Evolutionary conservation across 2,888 invertebrate species (phyloP).

Genomic region (Bedellia somnulentella): DNA sequence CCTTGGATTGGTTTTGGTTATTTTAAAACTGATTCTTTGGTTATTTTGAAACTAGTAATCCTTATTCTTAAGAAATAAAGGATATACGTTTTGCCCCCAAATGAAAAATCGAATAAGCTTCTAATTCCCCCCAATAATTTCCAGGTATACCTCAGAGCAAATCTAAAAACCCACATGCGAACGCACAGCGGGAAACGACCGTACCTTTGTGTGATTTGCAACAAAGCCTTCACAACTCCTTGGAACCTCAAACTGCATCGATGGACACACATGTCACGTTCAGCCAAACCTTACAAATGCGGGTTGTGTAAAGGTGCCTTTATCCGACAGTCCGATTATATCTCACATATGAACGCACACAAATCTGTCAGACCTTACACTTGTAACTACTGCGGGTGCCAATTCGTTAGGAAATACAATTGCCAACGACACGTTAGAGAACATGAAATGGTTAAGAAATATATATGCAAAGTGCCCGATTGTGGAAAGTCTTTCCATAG

Average conservation of each 20-base stretch:
- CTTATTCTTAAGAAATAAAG: too few species aligned
- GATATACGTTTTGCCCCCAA: too few species aligned
- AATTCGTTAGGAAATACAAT: slow-evolving; percentile 87
- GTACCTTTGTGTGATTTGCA: slow-evolving; percentile 81
- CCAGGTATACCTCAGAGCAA: slow-evolving; percentile 74
- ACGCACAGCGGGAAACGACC: slow-evolving; percentile 78
- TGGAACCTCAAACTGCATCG: slow-evolving; percentile 89
- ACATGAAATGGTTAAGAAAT: slow-evolving; percentile 79
- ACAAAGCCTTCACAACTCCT: slow-evolving; percentile 83
- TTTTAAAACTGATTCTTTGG: too few species aligned
- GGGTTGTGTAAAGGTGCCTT: slow-evolving; percentile 82
- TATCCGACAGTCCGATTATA: slow-evolving; percentile 76
- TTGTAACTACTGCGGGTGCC: slow-evolving; percentile 87
- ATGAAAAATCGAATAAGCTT: neutral
- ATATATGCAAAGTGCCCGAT: slow-evolving; percentile 69
- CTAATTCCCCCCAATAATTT: slow-evolving; percentile 2
- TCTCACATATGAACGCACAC: slow-evolving; percentile 85
- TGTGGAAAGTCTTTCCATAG: slow-evolving; percentile 86
- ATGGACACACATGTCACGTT: slow-evolving; percentile 85
- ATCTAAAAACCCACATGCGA: slow-evolving; percentile 77
- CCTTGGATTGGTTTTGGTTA: too few species aligned
- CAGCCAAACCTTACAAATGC: slow-evolving; percentile 84
- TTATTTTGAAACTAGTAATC: too few species aligned
- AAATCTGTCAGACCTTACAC: slow-evolving; percentile 82
- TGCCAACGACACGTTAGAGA: slow-evolving; percentile 81